Evolutionary conservation across 2,113 vertebrate genomes (phyloP).

Genomic region (Zapus hudsonius): DNA sequence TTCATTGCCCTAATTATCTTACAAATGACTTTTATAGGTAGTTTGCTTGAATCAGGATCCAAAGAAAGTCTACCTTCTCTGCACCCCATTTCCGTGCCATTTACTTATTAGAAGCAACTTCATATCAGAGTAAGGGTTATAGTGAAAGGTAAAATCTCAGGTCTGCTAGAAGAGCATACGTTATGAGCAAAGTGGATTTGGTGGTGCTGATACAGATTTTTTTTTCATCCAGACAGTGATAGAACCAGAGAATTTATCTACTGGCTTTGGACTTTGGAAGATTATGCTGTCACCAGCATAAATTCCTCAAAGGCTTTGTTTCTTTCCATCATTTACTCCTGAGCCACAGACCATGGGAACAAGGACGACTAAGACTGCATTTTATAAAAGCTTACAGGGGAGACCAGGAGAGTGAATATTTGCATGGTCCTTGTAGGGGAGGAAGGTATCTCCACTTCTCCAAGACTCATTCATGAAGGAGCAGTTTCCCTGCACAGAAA

Average conservation of each 20-base stretch:
- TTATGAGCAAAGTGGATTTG: conserved; percentile 6
- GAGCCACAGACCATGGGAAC: background rate
- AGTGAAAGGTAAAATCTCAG: conserved; percentile 30
- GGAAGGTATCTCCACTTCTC: background rate
- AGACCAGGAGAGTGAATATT: background rate
- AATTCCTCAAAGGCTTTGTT: conserved; percentile 8
- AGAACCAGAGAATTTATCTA: conserved; percentile 25
- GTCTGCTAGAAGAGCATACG: background rate
- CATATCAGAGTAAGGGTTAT: background rate
- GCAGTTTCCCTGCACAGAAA: background rate
- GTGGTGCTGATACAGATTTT: background rate
- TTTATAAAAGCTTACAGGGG: background rate
- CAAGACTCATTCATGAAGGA: background rate
- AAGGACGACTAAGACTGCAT: background rate
- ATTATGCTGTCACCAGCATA: background rate
- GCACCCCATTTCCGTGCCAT: background rate
- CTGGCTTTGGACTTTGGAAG: background rate
- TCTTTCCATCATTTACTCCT: background rate
- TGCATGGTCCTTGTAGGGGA: background rate
- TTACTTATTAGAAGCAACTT: conserved; percentile 15
- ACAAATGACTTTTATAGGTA: conserved; percentile 44
- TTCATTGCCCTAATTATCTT: conserved; percentile 10
- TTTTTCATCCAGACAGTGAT: conserved; percentile 1
- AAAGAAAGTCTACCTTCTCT: background rate
- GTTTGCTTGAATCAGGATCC: conserved; percentile 33